Base-by-base conservation (phyloP, 1,140 invertebrate species). In the Temnothorax curvispinosus region DNA sequence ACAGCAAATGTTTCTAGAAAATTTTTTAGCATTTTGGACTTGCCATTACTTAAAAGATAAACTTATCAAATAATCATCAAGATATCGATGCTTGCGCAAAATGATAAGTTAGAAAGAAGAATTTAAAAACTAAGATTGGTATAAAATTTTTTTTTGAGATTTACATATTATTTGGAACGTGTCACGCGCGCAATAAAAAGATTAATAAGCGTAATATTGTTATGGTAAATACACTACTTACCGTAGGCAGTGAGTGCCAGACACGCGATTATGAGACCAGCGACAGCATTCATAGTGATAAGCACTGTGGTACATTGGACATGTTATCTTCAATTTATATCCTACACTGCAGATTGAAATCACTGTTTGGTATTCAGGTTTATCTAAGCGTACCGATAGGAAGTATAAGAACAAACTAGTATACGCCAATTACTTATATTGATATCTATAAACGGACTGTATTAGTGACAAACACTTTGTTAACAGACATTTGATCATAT, bases 271-370 rank as follows among this genome's bases (percentile, higher is more conserved):
- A 82, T 47, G 6, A 82, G 27, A 47, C 21, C 15, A 44, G 18
- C 5, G 52, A 72, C 6, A 56, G 38, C 13, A 47, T 35, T 72
- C 80, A 82, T 82, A 27, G 27, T 18, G 52, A 71, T 81, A 81
- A 72, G 21, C 13, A 82, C 11, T 74, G 11, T 60, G 80, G 1
- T 38, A 56, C 13, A 11, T 47, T 52, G 27, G 18, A 72, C 52
- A 21, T 38, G 7, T 35, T 74, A 27, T 82, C 67, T 52, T 82
- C 52, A 47, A 47, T 72, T 82, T 82, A 82, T 82, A 60, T 72
- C 13, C 4, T 32, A 7, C 7, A 27, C 0, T 11, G 11, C 21
- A 15, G 44, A 82, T 82, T 41, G 2, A 35, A 82, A 82, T 58
- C 21, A n/a, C 35, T 7, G 35, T 1, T 72, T 69, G n/a, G 9